These are phyloP conservation scores for Nesoenas mayeri DNA, from an alignment of 2,113 vertebrate species.

Conservation along the genomic window DNA sequence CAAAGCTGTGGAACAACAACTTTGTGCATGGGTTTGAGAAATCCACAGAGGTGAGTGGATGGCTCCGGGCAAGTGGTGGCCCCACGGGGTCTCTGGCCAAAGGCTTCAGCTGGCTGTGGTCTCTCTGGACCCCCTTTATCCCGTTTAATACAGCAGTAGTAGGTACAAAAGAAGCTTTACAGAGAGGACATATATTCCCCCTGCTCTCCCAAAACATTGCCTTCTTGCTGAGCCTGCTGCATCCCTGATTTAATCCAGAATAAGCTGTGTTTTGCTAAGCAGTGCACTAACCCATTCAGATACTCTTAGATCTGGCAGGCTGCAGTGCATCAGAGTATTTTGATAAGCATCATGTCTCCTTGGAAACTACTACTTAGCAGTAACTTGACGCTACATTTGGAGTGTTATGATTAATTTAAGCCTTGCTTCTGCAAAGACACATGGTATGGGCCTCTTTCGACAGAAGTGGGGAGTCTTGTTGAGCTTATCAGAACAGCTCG, in stretches of 20 bases:
- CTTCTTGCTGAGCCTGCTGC: not conserved
- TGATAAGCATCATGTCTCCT: conserved; percentile 62
- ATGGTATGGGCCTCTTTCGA: conserved; percentile 25
- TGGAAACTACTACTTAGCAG: conserved; percentile 68
- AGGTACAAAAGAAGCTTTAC: not conserved
- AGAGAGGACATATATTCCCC: not conserved
- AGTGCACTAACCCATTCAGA: conserved; percentile 35
- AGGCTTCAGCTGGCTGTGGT: fast-evolving
- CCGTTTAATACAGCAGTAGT: not conserved
- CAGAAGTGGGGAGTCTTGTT: conserved; percentile 41
- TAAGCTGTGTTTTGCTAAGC: conserved; percentile 4
- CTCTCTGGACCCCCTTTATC: not conserved
- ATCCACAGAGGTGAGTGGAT: not conserved
- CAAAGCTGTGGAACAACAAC: not conserved
- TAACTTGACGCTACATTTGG: conserved; percentile 42
- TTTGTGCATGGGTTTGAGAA: not conserved
- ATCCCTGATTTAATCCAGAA: not conserved
- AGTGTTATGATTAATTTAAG: conserved; percentile 66
- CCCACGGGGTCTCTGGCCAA: fast-evolving
- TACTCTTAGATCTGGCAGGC: conserved; percentile 29
- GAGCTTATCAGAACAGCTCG: conserved; percentile 48
- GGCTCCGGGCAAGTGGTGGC: not conserved
- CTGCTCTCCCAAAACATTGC: not conserved
- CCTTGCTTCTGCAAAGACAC: conserved; percentile 50
- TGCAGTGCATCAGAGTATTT: conserved; percentile 21